These are phyloP conservation scores for Silurus aristotelis DNA, from an alignment of 2,797 vertebrate species.

Conservation along the genomic window DNA sequence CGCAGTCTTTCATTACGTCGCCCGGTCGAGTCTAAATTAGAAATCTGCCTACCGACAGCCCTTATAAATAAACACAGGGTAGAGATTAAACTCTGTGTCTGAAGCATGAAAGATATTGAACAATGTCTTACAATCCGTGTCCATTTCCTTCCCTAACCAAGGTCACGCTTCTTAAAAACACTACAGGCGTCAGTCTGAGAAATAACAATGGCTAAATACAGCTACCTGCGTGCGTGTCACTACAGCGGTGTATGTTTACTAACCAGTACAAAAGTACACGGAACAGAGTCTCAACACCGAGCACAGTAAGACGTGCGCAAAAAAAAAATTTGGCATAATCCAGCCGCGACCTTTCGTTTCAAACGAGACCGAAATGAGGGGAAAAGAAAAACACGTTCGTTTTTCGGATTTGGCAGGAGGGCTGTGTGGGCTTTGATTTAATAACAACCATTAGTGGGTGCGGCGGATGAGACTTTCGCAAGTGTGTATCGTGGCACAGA, in stretches of 20 bases:
- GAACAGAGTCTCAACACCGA: neutral
- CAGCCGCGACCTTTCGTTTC: neutral
- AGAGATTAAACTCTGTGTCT: neutral
- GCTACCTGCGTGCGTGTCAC: neutral
- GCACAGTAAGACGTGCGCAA: slow-evolving; percentile 12
- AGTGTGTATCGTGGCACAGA: neutral
- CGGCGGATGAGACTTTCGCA: neutral
- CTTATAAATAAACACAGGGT: slow-evolving; percentile 6
- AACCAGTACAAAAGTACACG: neutral
- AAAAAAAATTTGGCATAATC: neutral
- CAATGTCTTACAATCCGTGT: neutral
- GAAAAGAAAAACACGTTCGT: neutral
- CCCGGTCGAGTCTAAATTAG: neutral
- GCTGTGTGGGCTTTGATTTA: neutral
- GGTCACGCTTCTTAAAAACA: neutral
- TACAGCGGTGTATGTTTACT: neutral
- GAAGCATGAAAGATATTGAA: neutral
- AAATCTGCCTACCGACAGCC: slow-evolving; percentile 4
- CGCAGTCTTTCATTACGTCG: neutral
- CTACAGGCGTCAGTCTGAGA: neutral
- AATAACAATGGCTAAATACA: neutral
- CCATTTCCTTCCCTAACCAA: neutral
- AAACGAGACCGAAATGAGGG: neutral
- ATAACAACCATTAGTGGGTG: neutral
- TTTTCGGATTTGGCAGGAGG: neutral